Evolutionary conservation across 2,113 vertebrate species (phyloP).

Genomic region (Xiphophorus maculatus): DNA sequence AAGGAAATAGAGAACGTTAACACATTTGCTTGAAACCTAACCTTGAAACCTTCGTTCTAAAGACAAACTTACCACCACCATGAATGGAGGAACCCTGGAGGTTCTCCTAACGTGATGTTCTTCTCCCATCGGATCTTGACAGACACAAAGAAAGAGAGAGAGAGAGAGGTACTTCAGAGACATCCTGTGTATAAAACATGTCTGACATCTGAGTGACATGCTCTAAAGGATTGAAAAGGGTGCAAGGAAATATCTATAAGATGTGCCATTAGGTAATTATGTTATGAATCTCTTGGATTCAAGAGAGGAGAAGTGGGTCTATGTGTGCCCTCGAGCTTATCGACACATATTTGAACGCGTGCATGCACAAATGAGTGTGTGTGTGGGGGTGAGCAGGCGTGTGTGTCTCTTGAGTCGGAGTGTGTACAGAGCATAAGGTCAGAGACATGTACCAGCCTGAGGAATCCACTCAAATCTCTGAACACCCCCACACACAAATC

Average conservation of each 20-base stretch:
- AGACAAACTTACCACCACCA: constrained; percentile 95
- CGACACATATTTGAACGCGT: constrained; percentile 22
- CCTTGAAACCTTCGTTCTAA: constrained; percentile 3
- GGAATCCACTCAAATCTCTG: constrained; percentile 30
- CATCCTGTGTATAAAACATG: constrained; percentile 37
- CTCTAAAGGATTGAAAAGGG: constrained; percentile 45
- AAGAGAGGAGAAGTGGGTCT: constrained; percentile 62
- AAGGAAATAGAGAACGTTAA: constrained; percentile 20
- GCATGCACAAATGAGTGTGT: constrained; percentile 1
- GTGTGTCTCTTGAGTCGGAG: constrained; percentile 16
- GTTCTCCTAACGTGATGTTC: constrained; percentile 98
- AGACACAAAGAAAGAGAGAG: constrained; percentile 26
- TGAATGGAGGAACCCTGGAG: constrained; percentile 98
- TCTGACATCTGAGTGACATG: constrained; percentile 45
- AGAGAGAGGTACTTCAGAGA: constrained; percentile 41
- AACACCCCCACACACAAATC: constrained; percentile 19
- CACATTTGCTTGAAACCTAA: constrained; percentile 2
- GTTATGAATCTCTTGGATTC: constrained; percentile 40
- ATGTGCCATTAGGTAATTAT: constrained; percentile 58
- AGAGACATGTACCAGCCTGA: constrained; percentile 53
- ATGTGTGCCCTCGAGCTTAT: constrained; percentile 36
- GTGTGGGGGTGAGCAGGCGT: background rate
- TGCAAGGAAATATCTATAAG: constrained; percentile 50
- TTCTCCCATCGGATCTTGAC: constrained; percentile 99
- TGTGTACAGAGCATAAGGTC: constrained; percentile 27